Evolutionary conservation across 2,797 vertebrate genomes (phyloP).

Genomic region (Sitta carolinensis): DNA sequence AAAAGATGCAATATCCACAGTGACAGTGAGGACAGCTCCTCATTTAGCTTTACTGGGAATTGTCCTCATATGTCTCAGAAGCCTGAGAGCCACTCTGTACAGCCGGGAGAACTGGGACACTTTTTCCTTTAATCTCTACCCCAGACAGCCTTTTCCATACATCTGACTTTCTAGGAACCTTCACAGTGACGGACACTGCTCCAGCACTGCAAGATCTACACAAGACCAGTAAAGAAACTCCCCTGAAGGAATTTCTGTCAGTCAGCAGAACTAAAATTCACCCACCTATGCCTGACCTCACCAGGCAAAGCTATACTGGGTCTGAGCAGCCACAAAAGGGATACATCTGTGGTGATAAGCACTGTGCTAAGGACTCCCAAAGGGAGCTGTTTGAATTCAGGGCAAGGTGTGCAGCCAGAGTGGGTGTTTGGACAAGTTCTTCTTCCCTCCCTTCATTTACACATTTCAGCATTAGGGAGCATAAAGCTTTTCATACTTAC

Average conservation of each 20-base stretch:
- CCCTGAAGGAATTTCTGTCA: background rate
- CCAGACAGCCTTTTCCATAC: background rate
- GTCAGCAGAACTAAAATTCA: background rate
- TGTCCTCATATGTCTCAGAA: background rate
- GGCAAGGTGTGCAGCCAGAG: background rate
- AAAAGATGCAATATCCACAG: background rate
- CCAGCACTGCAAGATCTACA: background rate
- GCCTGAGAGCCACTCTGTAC: background rate
- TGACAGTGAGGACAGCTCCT: background rate
- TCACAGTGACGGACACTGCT: background rate
- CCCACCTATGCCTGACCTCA: background rate
- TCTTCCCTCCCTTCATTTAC: background rate
- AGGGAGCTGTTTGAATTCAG: background rate
- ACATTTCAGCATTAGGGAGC: background rate
- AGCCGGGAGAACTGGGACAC: background rate
- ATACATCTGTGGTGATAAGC: fast-evolving
- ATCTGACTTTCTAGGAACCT: background rate
- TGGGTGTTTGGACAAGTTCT: background rate
- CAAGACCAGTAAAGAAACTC: background rate
- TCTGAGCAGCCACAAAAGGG: background rate
- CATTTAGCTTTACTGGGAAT: background rate
- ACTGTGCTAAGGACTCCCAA: background rate
- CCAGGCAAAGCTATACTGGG: background rate
- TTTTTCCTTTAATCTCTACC: background rate
- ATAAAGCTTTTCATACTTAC: conserved; percentile 79